Evolutionary conservation across 2,888 invertebrate species (phyloP).

Genomic region (Ophion slaviceki): DNA sequence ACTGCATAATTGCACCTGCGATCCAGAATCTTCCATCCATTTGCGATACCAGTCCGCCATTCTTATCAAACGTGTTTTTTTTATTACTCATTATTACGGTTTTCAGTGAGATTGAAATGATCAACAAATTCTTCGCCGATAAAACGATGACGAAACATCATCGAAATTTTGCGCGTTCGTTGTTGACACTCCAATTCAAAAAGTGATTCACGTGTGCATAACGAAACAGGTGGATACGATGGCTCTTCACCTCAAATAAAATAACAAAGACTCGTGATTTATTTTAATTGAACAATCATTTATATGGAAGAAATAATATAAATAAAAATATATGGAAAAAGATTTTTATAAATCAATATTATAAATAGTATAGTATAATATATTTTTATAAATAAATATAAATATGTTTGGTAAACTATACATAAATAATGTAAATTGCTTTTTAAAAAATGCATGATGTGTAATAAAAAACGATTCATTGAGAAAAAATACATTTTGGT

Average conservation of each 20-base stretch:
- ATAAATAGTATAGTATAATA: no score
- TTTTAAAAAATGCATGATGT: no score
- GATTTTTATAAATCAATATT: no score
- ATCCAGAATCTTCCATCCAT: constrained; percentile 50
- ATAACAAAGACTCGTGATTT: background rate
- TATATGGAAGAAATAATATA: background rate
- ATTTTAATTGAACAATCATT: background rate
- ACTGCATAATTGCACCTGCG: constrained; percentile 49
- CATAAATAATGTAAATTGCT: no score
- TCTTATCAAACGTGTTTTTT: background rate
- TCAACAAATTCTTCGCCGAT: background rate
- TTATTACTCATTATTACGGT: background rate
- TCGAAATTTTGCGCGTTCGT: background rate
- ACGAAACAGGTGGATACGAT: no score
- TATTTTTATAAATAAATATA: no score
- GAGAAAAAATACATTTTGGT: background rate
- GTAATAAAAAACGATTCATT: background rate
- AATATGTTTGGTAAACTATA: no score
- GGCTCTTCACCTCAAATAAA: background rate
- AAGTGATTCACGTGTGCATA: background rate
- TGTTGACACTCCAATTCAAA: background rate
- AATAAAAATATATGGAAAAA: no score
- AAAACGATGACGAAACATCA: background rate
- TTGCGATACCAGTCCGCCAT: constrained; percentile 21
- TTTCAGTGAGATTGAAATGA: background rate